Base-by-base conservation (phyloP, 2,888 invertebrate genomes). In the Drosophila anomelani region DNA sequence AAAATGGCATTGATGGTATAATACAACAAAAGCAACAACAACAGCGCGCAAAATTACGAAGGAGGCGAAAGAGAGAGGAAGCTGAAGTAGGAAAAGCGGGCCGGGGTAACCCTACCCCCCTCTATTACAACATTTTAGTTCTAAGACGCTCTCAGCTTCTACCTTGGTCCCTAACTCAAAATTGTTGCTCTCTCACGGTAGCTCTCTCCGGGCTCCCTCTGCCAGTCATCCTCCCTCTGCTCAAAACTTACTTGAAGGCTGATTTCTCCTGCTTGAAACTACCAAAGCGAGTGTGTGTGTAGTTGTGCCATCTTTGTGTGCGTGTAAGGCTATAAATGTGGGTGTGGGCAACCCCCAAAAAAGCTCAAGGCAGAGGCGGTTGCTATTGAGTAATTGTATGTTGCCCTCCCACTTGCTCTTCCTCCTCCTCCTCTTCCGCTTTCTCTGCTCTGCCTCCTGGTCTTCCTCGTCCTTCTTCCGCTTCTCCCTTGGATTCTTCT, bases 1-100 rank as follows among this genome's bases (percentile, higher is more conserved):
- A 81, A 84, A 85, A 78, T 80, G 90, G 85, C 88, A 87, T 87
- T 88, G 90, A 90, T 90, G 89, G 87, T 76, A 90, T 90, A 88
- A 88, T 89, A 85, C 77, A 78, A 62, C 73, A 62, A 75, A 53
- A 32, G 29, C 51, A 60, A 60, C 60, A 56, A 57, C 32, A n/a
- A 57, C 58, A 34, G 13, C 17, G 55, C 29, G 60, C 41, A 26
- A 58, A 58, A 61, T 61, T 44, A 77, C 69, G 64, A 59, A 44
- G 44, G 23, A 60, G 32, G 47, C 43, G 58, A 64, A 67, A 23
- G 44, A 58, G 44, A 58, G 57, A 44, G 59, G 57, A 56, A 67
- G 62, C 34, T 17, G 32, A 32, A 59, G 39, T 58, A 29, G 59
- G 15, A 17, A 56, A 39, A 36, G 53, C 15, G 64, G 59, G 51